Evolutionary conservation across 2,888 invertebrate genomes (phyloP).

Genomic region (Amblyjoppa fuscipennis): DNA sequence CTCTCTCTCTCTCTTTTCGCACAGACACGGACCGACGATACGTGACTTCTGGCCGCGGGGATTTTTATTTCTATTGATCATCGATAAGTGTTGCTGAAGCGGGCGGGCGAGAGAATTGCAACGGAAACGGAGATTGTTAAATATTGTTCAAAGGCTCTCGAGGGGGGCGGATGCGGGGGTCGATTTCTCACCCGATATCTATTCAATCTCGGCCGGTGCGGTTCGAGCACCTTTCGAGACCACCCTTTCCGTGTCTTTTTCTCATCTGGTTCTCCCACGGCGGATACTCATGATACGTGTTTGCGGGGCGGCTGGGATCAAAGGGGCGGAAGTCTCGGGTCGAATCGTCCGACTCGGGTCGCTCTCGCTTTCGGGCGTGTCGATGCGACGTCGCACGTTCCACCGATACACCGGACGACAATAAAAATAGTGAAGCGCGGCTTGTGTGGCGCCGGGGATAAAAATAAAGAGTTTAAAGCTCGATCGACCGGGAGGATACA

Average conservation of each 20-base stretch:
- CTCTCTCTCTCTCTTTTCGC: not conserved
- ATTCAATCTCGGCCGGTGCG: not conserved
- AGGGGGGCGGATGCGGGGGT: not conserved
- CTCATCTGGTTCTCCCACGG: conserved; percentile 1
- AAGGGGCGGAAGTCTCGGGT: too few relatives aligned
- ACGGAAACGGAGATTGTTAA: conserved; percentile 16
- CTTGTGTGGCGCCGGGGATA: conserved; percentile 17
- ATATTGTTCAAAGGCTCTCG: conserved; percentile 42
- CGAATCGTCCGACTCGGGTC: too few relatives aligned
- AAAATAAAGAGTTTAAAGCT: conserved; percentile 36
- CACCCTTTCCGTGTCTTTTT: conserved; percentile 1
- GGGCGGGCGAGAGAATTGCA: conserved; percentile 1
- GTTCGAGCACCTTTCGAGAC: not conserved
- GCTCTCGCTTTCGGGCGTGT: not conserved
- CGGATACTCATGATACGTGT: not conserved
- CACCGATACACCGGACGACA: conserved; percentile 21
- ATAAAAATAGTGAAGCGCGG: conserved; percentile 54
- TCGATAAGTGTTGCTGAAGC: conserved; percentile 50
- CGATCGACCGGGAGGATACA: conserved; percentile 18
- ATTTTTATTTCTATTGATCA: conserved; percentile 62
- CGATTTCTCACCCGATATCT: conserved; percentile 20
- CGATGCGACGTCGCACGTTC: conserved; percentile 15
- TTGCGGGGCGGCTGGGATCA: too few relatives aligned
- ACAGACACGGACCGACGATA: conserved; percentile 18
- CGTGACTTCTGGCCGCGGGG: conserved; percentile 35